These are phyloP conservation scores for Progne subis DNA, from an alignment of 2,113 vertebrate species.

Conservation along the genomic window DNA sequence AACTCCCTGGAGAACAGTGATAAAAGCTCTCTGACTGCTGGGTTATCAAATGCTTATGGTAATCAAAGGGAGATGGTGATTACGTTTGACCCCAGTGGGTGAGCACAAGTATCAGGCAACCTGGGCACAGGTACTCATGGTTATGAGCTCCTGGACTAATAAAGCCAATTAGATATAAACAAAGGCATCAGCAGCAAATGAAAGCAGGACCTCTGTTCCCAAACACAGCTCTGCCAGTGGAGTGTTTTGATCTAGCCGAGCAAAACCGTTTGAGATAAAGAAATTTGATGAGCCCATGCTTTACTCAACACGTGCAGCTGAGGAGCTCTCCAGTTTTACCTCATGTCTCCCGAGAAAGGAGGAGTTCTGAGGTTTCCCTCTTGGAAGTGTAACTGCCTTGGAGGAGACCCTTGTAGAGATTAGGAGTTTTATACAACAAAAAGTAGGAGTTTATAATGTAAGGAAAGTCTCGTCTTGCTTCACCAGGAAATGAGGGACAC, in stretches of 20 bases:
- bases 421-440: not conserved
- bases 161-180: not conserved
- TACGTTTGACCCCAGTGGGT: not conserved
- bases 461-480: not conserved
- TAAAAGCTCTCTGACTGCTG: not conserved
- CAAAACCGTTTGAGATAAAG: not conserved
- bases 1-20: not conserved
- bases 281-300: not conserved
- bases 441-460: not conserved
- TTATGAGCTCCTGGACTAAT: slow-evolving; percentile 21
- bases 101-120: not conserved
- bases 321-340: not conserved
- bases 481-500: not conserved
- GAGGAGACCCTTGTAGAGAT: not conserved
- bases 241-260: not conserved
- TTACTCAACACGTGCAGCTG: not conserved
- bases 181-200: not conserved
- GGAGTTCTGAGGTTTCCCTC: not conserved
- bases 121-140: not conserved
- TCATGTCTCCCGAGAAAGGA: not conserved
- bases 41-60: slow-evolving; percentile 26
- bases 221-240: not conserved
- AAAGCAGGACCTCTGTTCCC: not conserved
- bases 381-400: not conserved
- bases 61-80: slow-evolving; percentile 10